phyloP scores from a whole-genome alignment of 2,113 vertebrate species.

The Paradoxurus hermaphroditus region DNA sequence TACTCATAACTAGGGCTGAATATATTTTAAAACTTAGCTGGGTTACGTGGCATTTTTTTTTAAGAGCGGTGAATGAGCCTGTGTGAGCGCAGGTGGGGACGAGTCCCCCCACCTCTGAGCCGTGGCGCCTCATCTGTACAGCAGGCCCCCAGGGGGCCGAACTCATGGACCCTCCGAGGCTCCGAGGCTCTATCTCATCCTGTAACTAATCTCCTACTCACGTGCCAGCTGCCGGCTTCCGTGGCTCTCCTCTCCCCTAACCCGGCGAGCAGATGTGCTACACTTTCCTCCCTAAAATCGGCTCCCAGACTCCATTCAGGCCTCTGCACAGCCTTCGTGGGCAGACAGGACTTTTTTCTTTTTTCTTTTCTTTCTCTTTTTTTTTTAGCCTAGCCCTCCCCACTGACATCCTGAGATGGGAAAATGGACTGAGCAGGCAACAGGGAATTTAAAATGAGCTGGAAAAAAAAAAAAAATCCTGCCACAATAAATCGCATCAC shows the following conservation, averaged over 20 bases:
- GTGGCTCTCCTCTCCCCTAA: neutral
- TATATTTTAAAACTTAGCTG: neutral
- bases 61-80: neutral
- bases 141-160: accelerated
- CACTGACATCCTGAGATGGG: neutral
- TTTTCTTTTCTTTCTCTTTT: neutral
- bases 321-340: neutral
- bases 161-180: neutral
- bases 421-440: constrained; percentile 38
- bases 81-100: neutral
- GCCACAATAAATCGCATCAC: constrained; percentile 45
- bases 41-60: neutral
- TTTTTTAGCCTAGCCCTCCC: neutral
- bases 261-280: neutral
- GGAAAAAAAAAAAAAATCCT: neutral
- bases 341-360: neutral
- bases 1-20: neutral
- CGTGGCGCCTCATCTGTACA: accelerated
- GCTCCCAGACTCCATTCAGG: neutral
- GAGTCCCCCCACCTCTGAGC: neutral
- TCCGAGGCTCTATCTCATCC: neutral
- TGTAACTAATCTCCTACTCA: neutral
- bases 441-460: constrained; percentile 32
- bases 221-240: neutral
- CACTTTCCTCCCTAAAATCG: neutral